Conservation (phyloP, 2,113 vertebrate species). For the Pomatorhinus ruficollis region DNA sequence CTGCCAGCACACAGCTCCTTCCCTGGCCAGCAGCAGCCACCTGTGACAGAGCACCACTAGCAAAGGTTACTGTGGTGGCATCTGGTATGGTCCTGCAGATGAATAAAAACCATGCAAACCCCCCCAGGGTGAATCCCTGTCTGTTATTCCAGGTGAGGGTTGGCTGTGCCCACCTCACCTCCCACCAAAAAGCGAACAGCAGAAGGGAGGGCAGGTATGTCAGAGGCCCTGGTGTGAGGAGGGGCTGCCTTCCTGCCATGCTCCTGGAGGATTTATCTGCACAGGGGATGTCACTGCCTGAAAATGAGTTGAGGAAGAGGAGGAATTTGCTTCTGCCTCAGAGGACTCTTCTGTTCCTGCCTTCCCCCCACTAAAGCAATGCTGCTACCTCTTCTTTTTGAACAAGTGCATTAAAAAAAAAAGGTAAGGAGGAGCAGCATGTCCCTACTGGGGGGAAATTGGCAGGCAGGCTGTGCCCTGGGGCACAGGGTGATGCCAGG, state of each 20-base stretch:
- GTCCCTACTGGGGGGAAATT: not conserved
- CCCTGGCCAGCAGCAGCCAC: not conserved
- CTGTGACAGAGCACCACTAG: accelerated
- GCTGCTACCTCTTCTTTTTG: not conserved
- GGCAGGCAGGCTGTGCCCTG: not conserved
- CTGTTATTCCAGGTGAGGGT: not conserved
- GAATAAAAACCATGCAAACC: accelerated
- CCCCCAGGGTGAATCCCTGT: accelerated
- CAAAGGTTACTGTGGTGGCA: not conserved
- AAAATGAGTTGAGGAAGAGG: not conserved
- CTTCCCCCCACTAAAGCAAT: not conserved
- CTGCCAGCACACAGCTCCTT: not conserved
- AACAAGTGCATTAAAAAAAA: not conserved
- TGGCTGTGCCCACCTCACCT: not conserved
- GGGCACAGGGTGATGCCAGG: not conserved
- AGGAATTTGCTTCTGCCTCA: not conserved
- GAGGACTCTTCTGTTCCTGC: not conserved
- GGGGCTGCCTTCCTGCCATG: not conserved
- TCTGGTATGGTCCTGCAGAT: accelerated
- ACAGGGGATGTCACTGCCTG: not conserved
- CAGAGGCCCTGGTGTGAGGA: not conserved
- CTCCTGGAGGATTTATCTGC: accelerated
- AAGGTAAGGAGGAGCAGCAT: accelerated
- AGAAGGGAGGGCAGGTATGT: not conserved
- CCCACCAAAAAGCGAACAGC: not conserved